Conservation (phyloP, 2,113 vertebrate genomes). For the Calidris pugnax region DNA sequence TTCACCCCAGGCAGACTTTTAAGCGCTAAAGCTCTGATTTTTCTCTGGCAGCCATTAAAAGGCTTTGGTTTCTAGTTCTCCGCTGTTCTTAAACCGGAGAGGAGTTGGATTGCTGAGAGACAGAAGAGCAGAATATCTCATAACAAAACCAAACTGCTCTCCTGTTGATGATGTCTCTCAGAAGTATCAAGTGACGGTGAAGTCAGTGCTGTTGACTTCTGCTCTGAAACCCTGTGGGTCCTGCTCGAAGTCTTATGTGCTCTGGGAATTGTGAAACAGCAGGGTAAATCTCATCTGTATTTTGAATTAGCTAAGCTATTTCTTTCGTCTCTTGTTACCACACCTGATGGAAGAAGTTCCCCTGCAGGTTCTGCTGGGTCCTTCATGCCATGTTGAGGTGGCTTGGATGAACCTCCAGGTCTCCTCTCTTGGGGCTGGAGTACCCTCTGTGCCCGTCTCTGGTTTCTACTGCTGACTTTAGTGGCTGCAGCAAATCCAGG, state of each 20-base stretch:
- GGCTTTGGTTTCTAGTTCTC: not conserved
- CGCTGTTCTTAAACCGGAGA: not conserved
- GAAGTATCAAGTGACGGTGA: not conserved
- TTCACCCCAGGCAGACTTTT: not conserved
- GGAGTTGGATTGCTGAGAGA: not conserved
- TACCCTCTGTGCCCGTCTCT: not conserved
- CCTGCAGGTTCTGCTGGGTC: not conserved
- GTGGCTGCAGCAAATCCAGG: not conserved
- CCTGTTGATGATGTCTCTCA: not conserved
- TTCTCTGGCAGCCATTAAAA: not conserved
- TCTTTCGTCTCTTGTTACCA: not conserved
- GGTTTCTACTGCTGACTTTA: not conserved
- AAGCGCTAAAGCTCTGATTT: not conserved
- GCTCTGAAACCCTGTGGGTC: not conserved
- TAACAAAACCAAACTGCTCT: not conserved
- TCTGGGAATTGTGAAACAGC: not conserved
- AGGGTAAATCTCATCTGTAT: not conserved
- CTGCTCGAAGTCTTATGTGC: not conserved
- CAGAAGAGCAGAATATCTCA: not conserved
- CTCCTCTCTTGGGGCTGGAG: not conserved
- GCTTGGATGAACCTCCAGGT: not conserved
- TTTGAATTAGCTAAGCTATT: not conserved
- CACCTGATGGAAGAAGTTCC: not conserved
- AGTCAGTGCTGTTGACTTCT: not conserved
- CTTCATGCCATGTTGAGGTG: rapidly evolving